These are phyloP conservation scores for Drosophila monieri DNA, from an alignment of 2,888 invertebrate genomes.

Conservation along the genomic window DNA sequence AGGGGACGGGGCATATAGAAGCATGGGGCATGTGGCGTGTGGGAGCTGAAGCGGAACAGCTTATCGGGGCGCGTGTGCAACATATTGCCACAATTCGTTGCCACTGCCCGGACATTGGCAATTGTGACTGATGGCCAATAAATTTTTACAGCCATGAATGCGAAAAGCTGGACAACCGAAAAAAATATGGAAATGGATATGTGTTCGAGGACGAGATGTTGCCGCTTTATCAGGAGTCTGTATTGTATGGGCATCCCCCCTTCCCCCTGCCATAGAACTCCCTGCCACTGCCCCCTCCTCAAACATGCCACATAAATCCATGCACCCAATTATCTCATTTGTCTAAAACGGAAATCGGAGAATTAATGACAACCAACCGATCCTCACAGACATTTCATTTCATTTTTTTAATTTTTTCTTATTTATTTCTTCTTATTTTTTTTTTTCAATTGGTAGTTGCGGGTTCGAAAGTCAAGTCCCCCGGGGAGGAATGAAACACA, in stretches of 20 bases:
- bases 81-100: slow-evolving; percentile 70
- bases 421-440: slow-evolving; percentile 53
- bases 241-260: no score
- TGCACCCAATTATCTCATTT: slow-evolving; percentile 81
- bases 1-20: neutral
- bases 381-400: slow-evolving; percentile 72
- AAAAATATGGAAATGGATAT: slow-evolving; percentile 19
- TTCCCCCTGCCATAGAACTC: no score
- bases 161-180: slow-evolving; percentile 44
- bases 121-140: slow-evolving; percentile 82
- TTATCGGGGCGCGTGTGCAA: slow-evolving; percentile 73
- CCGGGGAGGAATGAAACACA: slow-evolving; percentile 22
- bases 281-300: neutral
- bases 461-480: slow-evolving; percentile 39
- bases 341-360: slow-evolving; percentile 71
- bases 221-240: slow-evolving; percentile 51
- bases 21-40: neutral
- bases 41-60: slow-evolving; percentile 19
- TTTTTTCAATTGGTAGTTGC: slow-evolving; percentile 22
- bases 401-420: slow-evolving; percentile 40
- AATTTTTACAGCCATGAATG: slow-evolving; percentile 72
- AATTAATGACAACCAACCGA: slow-evolving; percentile 27
- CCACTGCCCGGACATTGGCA: slow-evolving; percentile 60
- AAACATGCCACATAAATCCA: slow-evolving; percentile 68
- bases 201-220: slow-evolving; percentile 4